Conservation (phyloP, 2,888 invertebrate genomes). For the Cosmia pyralina region DNA sequence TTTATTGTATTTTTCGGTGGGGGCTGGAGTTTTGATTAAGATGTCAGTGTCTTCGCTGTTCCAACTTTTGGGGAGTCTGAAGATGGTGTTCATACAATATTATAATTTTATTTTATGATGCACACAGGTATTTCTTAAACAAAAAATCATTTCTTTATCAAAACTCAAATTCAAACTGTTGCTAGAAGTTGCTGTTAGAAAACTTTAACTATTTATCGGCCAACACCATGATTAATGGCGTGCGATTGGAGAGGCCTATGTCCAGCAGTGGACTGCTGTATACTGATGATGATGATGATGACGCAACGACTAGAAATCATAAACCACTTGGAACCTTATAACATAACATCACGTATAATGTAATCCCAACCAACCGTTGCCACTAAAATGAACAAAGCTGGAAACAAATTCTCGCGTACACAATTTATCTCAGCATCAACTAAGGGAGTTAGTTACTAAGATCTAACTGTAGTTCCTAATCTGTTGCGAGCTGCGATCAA, state of each 20-base stretch:
- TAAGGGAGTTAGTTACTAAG: constrained; percentile 35
- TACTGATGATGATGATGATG: not conserved
- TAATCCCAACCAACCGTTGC: not conserved
- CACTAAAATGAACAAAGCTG: not conserved
- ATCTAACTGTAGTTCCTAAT: constrained; percentile 61
- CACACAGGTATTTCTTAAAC: not conserved
- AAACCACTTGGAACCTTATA: not conserved
- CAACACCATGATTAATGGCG: not conserved
- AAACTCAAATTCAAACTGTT: not conserved
- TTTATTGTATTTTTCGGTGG: constrained; percentile 85
- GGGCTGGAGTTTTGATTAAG: constrained; percentile 69
- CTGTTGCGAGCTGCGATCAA: constrained; percentile 60
- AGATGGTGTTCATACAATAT: constrained; percentile 22
- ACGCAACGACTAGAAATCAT: too few species aligned
- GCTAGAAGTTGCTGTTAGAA: too few species aligned
- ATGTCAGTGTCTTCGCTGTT: constrained; percentile 60
- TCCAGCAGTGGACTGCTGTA: too few species aligned
- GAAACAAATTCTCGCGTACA: constrained; percentile 20
- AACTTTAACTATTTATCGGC: not conserved
- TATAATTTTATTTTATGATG: constrained; percentile 20
- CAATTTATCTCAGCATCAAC: constrained; percentile 36
- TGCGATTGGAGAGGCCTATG: not conserved
- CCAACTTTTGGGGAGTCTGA: constrained; percentile 35
- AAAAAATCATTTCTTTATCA: not conserved
- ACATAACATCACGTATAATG: not conserved